phyloP scores from a whole-genome alignment of 2,888 invertebrate genomes.

The Apoda limacodes region DNA sequence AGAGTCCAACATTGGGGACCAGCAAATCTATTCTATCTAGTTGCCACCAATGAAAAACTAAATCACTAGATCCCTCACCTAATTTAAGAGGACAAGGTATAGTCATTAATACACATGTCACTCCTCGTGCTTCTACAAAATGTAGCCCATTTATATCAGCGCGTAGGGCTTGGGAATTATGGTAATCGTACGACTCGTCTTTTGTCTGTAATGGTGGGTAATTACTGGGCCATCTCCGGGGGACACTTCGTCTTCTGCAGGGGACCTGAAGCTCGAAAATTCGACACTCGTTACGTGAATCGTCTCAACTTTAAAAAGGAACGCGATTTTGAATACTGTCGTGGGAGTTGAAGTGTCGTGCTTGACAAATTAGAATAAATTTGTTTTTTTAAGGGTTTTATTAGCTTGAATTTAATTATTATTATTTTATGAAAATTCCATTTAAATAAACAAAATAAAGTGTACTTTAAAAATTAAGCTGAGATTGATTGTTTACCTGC shows the following conservation, averaged over 20 bases:
- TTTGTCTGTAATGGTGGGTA: slow-evolving; percentile 69
- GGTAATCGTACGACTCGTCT: slow-evolving; percentile 67
- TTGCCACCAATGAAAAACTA: slow-evolving; percentile 55
- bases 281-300: slow-evolving; percentile 68
- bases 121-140: slow-evolving; percentile 65
- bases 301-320: slow-evolving; percentile 67
- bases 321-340: slow-evolving; percentile 59
- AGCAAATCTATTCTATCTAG: too few species aligned
- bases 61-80: slow-evolving; percentile 64
- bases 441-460: too few species aligned
- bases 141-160: slow-evolving; percentile 65
- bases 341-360: slow-evolving; percentile 49
- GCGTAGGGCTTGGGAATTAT: slow-evolving; percentile 63
- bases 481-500: too few species aligned
- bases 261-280: slow-evolving; percentile 51
- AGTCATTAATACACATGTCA: slow-evolving; percentile 69
- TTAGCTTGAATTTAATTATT: too few species aligned
- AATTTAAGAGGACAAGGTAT: slow-evolving; percentile 68
- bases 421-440: slow-evolving; percentile 38
- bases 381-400: slow-evolving; percentile 28
- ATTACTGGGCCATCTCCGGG: slow-evolving; percentile 64
- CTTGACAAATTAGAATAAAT: too few species aligned
- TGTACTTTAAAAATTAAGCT: too few species aligned
- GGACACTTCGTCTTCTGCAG: slow-evolving; percentile 50
- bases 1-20: too few species aligned